Conservation (phyloP, 1,140 invertebrate species). For the Steinernema feltiae region DNA sequence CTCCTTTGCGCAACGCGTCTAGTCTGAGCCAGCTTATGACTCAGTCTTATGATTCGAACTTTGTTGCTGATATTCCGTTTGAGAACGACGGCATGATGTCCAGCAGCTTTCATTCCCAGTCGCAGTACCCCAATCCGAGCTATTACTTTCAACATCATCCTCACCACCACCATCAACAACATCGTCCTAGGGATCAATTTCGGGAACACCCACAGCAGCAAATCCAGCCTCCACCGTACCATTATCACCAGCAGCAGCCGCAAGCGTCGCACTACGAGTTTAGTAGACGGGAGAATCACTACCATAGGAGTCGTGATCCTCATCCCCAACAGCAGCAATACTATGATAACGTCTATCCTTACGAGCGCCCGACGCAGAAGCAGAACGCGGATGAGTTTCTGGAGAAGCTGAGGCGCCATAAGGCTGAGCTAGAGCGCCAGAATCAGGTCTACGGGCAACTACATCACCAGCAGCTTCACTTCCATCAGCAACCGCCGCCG, state of each 20-base stretch:
- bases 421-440: not conserved
- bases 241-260: not conserved
- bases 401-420: not conserved
- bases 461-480: not conserved
- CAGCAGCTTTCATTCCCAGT: slow-evolving; percentile 5
- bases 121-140: not conserved
- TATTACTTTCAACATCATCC: not conserved
- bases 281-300: not conserved
- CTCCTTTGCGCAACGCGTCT: not conserved
- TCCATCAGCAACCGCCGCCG: not conserved
- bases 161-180: not conserved
- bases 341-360: slow-evolving; percentile 1
- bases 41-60: not conserved
- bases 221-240: not conserved
- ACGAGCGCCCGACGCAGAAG: slow-evolving; percentile 1
- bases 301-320: not conserved
- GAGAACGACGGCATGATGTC: slow-evolving; percentile 1
- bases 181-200: not conserved
- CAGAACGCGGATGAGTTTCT: not conserved
- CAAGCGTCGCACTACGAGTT: not conserved
- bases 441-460: not conserved
- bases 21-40: not conserved
- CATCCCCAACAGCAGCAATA: slow-evolving; percentile 8
- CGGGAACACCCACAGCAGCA: not conserved
- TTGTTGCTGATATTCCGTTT: not conserved